Evolutionary conservation across 2,797 vertebrate species (phyloP), one percentile per base, ranked within the genome.

Genomic region (Anas flavirostris): DNA sequence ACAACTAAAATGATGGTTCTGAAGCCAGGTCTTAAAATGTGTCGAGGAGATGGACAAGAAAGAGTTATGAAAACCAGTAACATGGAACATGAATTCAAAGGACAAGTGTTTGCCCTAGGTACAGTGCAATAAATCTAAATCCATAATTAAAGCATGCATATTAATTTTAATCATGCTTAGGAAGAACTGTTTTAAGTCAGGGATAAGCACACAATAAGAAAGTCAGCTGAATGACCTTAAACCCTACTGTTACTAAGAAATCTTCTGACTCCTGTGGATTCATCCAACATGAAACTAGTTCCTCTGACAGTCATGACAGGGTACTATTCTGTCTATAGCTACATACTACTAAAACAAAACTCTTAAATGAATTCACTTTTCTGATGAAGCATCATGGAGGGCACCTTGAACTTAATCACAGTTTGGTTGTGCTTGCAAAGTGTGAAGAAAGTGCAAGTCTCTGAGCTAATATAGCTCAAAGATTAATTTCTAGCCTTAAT

Each of bases 371-470:
- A 86, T 77, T 89, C 91, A 48, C 72, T 93, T 94, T 87, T 93
- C 83, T 89, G 91, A 93, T 91, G 88, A 91, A 91, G 60, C 68
- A 68, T 78, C 93, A 77, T 62, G 60, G 91, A 97, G 95, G 96
- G 95, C 95, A 97, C 96, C 96, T 97, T 97, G 95, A 96, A 93
- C 68, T 94, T 95, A 93, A 95, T 91, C 88, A 75, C 91, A 96
- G 94, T 66, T 96, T 86, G 78, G 94, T 97, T 96, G 93, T 94
- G 95, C 95, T 94, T 96, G 95, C 41, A 35, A 93, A 96, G 93
- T 96, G 96, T 95, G 96, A 96, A 97, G 95, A 95, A 95, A 96
- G 94, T 94, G 92, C 50, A 95, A 94, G 93, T 94, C 95, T 96
- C 90, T 91, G 86, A 97, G 88, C 90, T 97, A 95, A 96, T 96